Conservation (phyloP, 2,113 vertebrate species). For the Pterophyllum scalare region DNA sequence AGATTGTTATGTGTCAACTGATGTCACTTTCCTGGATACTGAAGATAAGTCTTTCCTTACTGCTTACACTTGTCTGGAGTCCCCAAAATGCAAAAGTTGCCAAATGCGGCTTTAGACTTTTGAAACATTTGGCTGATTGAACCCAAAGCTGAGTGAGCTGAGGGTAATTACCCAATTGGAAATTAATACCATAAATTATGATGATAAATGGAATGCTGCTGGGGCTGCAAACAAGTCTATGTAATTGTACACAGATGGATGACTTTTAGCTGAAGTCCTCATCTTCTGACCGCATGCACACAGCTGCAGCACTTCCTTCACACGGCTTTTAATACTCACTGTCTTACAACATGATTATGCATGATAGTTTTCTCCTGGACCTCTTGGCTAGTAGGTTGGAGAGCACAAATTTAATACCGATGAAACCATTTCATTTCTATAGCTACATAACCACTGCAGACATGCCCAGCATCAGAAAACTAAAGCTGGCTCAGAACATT, state of each 20-base stretch:
- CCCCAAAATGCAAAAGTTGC: not conserved
- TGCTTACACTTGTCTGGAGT: not conserved
- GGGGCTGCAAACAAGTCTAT: slow-evolving; percentile 44
- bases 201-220: slow-evolving; percentile 38
- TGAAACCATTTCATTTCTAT: slow-evolving; percentile 10
- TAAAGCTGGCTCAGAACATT: slow-evolving; percentile 5
- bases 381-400: slow-evolving; percentile 10
- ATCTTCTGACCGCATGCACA: slow-evolving; percentile 30
- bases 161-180: slow-evolving; percentile 42
- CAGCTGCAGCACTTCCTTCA: slow-evolving; percentile 21
- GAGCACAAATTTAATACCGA: slow-evolving; percentile 23
- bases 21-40: not conserved
- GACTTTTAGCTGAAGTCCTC: slow-evolving; percentile 23
- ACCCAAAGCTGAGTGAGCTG: slow-evolving; percentile 24
- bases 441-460: slow-evolving; percentile 23
- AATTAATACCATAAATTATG: slow-evolving; percentile 55
- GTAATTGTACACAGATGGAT: slow-evolving; percentile 69
- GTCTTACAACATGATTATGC: slow-evolving; percentile 29
- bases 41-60: not conserved
- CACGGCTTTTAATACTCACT: slow-evolving; percentile 25
- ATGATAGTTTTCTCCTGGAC: slow-evolving; percentile 9
- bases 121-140: slow-evolving; percentile 21
- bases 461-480: not conserved
- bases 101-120: not conserved
- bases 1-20: not conserved